phyloP scores from a whole-genome alignment of 2,888 invertebrate genomes.

The Metallyticus violacea region DNA sequence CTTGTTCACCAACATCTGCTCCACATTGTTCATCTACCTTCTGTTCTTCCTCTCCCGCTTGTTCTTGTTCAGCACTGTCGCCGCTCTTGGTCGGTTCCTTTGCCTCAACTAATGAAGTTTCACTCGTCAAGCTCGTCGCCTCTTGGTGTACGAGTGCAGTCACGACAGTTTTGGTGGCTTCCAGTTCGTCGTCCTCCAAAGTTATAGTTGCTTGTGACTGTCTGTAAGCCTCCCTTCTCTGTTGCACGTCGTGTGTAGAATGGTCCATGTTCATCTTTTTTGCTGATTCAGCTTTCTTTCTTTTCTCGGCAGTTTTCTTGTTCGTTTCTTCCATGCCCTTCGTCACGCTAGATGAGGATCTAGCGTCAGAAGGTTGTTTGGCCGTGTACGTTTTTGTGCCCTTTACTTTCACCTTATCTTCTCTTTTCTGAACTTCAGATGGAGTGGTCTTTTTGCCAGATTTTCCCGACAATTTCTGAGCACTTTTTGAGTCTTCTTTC shows the following conservation, averaged over 20 bases:
- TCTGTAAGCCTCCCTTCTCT: neutral
- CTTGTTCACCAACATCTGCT: neutral
- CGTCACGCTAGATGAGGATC: neutral
- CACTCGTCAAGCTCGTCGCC: slow-evolving; percentile 41
- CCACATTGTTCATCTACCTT: neutral
- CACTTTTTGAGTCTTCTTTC: slow-evolving; percentile 2
- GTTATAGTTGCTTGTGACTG: neutral
- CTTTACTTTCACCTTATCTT: neutral
- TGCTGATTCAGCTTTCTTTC: neutral
- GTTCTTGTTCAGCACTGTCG: slow-evolving; percentile 40
- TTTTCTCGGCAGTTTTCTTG: neutral
- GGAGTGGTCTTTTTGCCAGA: neutral
- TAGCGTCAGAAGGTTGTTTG: neutral
- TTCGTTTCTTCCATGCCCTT: neutral
- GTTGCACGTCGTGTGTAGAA: neutral
- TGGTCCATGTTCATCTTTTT: neutral
- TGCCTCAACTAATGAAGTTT: slow-evolving; percentile 41
- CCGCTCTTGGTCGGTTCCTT: slow-evolving; percentile 44
- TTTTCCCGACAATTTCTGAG: neutral
- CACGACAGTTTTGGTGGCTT: slow-evolving; percentile 33
- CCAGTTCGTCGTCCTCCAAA: neutral
- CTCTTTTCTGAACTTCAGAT: neutral
- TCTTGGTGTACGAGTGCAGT: slow-evolving; percentile 17
- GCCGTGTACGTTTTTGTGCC: neutral
- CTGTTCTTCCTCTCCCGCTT: neutral